phyloP scores from a whole-genome alignment of 2,797 vertebrate genomes.

The Orestias chungarensis region DNA sequence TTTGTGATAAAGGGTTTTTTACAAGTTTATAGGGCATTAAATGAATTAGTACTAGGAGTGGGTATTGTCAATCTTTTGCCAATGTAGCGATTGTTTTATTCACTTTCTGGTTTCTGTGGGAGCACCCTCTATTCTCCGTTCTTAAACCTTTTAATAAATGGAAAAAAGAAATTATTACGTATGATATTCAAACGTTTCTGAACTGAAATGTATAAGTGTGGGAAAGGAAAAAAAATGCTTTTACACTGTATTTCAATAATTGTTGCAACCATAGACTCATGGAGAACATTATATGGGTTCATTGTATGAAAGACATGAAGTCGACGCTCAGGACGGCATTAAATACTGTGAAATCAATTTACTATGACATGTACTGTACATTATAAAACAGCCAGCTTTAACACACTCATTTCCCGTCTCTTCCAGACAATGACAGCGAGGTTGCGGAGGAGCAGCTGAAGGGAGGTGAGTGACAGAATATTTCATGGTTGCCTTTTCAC shows the following conservation, averaged over 20 bases:
- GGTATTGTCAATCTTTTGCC: too few species aligned
- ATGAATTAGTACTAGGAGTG: too few species aligned
- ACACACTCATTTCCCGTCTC: conserved; percentile 47
- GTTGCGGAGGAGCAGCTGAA: conserved; percentile 69
- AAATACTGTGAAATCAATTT: conserved; percentile 39
- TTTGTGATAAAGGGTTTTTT: conserved; percentile 36
- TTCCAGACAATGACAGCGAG: conserved; percentile 77
- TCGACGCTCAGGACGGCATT: neutral
- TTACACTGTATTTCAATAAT: neutral
- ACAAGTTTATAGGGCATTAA: conserved; percentile 13
- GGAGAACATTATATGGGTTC: neutral
- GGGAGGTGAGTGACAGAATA: conserved; percentile 80
- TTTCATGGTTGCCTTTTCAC: conserved; percentile 72
- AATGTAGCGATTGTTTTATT: neutral
- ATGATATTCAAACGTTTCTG: neutral
- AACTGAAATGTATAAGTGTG: neutral
- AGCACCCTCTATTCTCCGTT: neutral
- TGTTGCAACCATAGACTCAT: neutral
- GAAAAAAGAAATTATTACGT: too few species aligned
- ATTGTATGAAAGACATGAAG: conserved; percentile 3
- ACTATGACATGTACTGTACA: conserved; percentile 36
- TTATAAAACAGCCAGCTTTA: conserved; percentile 49
- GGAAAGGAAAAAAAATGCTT: neutral
- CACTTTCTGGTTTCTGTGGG: neutral
- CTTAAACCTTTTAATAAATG: neutral